Conservation (phyloP, 2,797 vertebrate species). For the Semotilus atromaculatus region DNA sequence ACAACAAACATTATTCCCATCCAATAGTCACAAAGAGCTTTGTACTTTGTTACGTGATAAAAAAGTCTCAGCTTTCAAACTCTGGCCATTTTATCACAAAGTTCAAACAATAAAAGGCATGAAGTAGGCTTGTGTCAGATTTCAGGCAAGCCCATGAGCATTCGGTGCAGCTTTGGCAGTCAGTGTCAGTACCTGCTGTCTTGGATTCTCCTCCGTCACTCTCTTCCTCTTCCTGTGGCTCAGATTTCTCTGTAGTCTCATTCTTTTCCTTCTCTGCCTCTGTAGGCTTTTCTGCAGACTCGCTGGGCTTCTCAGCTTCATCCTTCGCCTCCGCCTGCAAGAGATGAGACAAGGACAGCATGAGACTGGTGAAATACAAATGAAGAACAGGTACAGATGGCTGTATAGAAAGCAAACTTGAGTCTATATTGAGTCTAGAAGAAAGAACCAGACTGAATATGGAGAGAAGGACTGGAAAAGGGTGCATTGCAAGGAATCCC, state of each 20-base stretch:
- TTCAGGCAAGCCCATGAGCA: not conserved
- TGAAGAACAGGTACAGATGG: not conserved
- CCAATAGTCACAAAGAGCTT: too few species aligned
- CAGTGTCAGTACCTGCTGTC: conserved; percentile 61
- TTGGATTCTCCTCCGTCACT: conserved; percentile 73
- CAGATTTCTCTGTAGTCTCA: conserved; percentile 68
- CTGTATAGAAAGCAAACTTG: not conserved
- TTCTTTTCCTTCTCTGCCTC: conserved; percentile 66
- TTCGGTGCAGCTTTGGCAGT: not conserved
- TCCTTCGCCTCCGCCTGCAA: conserved; percentile 79
- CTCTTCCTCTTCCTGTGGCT: conserved; percentile 72
- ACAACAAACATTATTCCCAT: too few species aligned
- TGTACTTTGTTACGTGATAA: too few species aligned
- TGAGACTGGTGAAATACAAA: not conserved
- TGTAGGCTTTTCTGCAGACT: conserved; percentile 74
- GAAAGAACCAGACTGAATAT: not conserved
- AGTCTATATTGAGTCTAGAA: not conserved
- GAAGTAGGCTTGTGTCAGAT: not conserved
- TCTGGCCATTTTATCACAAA: too few species aligned
- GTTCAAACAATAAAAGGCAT: not conserved
- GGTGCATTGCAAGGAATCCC: not conserved
- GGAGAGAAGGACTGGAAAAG: not conserved
- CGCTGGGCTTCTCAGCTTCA: conserved; percentile 78
- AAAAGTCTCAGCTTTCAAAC: too few species aligned
- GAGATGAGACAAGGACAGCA: conserved; percentile 18